phyloP scores from a whole-genome alignment of 2,888 invertebrate genomes.

The Gymnocheta viridis region DNA sequence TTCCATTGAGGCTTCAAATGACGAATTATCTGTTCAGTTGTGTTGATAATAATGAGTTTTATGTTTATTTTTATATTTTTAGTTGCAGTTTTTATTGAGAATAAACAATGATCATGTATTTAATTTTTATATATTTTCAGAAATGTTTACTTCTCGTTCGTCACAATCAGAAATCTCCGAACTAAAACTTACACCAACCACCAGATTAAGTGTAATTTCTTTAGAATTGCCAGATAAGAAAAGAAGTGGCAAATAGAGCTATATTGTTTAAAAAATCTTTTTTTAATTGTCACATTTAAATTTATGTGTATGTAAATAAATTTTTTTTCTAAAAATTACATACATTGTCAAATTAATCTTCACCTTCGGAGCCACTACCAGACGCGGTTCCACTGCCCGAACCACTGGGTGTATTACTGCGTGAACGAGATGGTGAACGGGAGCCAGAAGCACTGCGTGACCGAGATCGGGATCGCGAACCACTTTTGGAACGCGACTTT shows the following conservation, averaged over 20 bases:
- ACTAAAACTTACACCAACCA: slow-evolving; percentile 63
- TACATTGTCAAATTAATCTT: slow-evolving; percentile 51
- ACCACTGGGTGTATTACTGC: slow-evolving; percentile 78
- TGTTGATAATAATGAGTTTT: too few species aligned
- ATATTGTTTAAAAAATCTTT: neutral
- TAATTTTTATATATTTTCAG: slow-evolving; percentile 42
- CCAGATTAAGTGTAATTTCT: slow-evolving; percentile 76
- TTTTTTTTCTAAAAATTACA: slow-evolving; percentile 5
- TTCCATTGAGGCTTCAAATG: too few species aligned
- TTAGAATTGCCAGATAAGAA: slow-evolving; percentile 75
- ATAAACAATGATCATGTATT: slow-evolving; percentile 14
- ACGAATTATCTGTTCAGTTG: too few species aligned
- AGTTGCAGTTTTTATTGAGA: slow-evolving; percentile 34
- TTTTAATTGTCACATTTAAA: slow-evolving; percentile 32
- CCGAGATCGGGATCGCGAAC: slow-evolving; percentile 69
- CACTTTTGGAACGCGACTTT: slow-evolving; percentile 64
- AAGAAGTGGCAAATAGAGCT: slow-evolving; percentile 20
- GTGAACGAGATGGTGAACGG: slow-evolving; percentile 80
- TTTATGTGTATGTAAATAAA: slow-evolving; percentile 47
- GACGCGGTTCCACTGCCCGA: slow-evolving; percentile 73
- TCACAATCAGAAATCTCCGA: slow-evolving; percentile 63
- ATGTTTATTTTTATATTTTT: neutral
- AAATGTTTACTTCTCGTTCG: slow-evolving; percentile 68
- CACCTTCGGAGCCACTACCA: slow-evolving; percentile 80
- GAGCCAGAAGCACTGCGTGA: slow-evolving; percentile 75